Conservation (phyloP, 2,113 vertebrate genomes). For the Eurystomus gularis region DNA sequence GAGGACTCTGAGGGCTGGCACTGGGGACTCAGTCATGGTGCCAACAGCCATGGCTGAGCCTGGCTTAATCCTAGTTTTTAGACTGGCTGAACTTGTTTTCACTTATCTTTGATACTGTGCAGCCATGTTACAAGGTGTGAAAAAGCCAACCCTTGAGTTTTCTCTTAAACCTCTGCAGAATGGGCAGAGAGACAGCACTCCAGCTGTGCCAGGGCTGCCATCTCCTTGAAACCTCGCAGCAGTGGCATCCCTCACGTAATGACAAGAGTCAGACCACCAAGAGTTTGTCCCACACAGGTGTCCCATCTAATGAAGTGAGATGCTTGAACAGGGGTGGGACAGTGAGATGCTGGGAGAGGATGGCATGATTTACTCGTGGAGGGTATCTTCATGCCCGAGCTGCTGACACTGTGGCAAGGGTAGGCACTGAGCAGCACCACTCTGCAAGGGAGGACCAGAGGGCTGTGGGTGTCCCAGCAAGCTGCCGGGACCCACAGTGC, state of each 20-base stretch:
- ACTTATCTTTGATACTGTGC: not conserved
- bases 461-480: rapidly evolving
- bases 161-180: not conserved
- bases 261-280: not conserved
- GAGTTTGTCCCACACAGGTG: rapidly evolving
- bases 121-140: not conserved
- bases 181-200: not conserved
- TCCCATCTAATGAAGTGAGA: not conserved
- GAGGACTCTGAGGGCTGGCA: not conserved
- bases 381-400: rapidly evolving
- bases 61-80: not conserved
- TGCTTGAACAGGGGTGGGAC: not conserved
- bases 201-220: rapidly evolving
- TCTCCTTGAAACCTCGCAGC: rapidly evolving
- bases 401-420: not conserved
- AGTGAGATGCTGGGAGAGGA: not conserved
- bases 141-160: not conserved
- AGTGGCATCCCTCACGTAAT: not conserved
- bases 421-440: rapidly evolving
- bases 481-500: not conserved
- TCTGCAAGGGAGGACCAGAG: rapidly evolving
- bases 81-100: not conserved
- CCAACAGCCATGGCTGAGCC: not conserved
- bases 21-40: rapidly evolving
- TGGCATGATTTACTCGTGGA: too few relatives aligned